These are phyloP conservation scores for Philereme vetulata DNA, from an alignment of 2,888 invertebrate genomes.

Conservation along the genomic window DNA sequence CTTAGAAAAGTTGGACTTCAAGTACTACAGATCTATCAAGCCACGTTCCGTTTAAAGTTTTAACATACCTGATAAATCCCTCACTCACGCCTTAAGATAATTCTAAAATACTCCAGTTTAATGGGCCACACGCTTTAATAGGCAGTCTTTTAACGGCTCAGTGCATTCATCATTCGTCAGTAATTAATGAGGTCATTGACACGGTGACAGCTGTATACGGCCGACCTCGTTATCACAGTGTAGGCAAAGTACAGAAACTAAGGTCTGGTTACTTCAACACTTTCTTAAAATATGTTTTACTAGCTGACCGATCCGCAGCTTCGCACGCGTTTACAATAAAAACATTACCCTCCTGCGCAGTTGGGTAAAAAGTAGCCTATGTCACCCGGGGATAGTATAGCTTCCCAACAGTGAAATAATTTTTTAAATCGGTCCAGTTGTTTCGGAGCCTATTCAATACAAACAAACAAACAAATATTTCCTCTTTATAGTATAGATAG, in stretches of 20 bases:
- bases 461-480: too few species aligned
- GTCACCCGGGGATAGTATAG: too few species aligned
- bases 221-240: slow-evolving; percentile 27
- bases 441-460: too few species aligned
- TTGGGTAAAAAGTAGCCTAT: too few species aligned
- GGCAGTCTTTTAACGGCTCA: slow-evolving; percentile 68
- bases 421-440: too few species aligned
- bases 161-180: slow-evolving; percentile 69
- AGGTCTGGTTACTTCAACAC: not conserved
- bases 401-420: too few species aligned
- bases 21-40: slow-evolving; percentile 22
- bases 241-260: slow-evolving; percentile 4
- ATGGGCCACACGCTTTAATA: slow-evolving; percentile 62
- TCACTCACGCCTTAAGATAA: slow-evolving; percentile 46
- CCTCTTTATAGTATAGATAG: too few species aligned
- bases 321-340: too few species aligned
- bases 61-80: slow-evolving; percentile 24
- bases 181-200: slow-evolving; percentile 73
- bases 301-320: too few species aligned
- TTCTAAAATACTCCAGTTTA: slow-evolving; percentile 57
- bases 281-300: too few species aligned
- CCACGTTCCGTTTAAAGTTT: slow-evolving; percentile 16
- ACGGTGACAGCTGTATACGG: slow-evolving; percentile 49
- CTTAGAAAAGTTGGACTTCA: not conserved
- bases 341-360: too few species aligned